Evolutionary conservation across 2,888 invertebrate genomes (phyloP), one percentile per base, ranked within the genome.

Genomic region (Pristionchus fissidentatus): DNA sequence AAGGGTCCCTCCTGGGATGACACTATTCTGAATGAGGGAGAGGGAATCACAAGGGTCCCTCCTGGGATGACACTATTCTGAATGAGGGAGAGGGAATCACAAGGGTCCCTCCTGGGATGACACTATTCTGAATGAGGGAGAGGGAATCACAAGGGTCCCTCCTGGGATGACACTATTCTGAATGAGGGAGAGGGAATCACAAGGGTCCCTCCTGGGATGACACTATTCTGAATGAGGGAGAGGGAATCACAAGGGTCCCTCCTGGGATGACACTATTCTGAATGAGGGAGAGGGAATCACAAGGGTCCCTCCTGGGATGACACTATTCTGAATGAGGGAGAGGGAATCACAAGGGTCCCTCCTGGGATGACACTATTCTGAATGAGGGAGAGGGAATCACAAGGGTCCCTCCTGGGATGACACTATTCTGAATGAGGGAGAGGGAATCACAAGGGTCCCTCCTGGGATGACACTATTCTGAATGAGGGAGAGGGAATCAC

Each of bases 51-150:
- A 19, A 66, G 38, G 66, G 38, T 22, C 5, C 8, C 66, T 66
- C 66, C 66, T 66, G 66, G 29, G 35, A 66, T 66, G 38, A 19
- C 66, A 66, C 38, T 66, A 66, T 66, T 66, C 66, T n/a, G 38
- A 22, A 38, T 19, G 38, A 35, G 19, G 66, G 60, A 60, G 60
- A 32, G 60, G 60, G 32, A 66, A 19, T 19, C 35, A 38, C 22
- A 19, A 66, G 38, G 66, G 38, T 22, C 5, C 8, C 66, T 66
- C 66, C 66, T 66, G 66, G 29, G 35, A 66, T 66, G 38, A 19
- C 66, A 66, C 38, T 66, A 66, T 66, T 66, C 66, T n/a, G 38
- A 22, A 38, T 19, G 38, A 35, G 19, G 66, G 60, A 60, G 60
- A 32, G 60, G 60, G 32, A 66, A 19, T 19, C 35, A 38, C 22